These are phyloP conservation scores for Elanus axillaris DNA, from an alignment of 2,113 vertebrate genomes.

Conservation along the genomic window DNA sequence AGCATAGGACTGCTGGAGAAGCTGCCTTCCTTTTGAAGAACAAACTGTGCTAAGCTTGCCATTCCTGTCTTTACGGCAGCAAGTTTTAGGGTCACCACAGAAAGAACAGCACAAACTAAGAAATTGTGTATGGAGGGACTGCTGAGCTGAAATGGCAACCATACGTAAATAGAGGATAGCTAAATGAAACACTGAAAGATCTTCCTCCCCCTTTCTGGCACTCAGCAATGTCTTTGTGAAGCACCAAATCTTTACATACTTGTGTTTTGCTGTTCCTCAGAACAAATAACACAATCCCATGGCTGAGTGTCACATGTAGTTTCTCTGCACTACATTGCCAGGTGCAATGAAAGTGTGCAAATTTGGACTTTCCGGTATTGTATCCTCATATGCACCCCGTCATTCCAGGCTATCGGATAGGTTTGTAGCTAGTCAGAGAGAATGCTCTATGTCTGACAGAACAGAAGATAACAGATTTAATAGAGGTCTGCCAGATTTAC, in stretches of 20 bases:
- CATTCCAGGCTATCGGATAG: background rate
- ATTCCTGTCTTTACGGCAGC: background rate
- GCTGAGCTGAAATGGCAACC: background rate
- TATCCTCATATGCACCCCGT: background rate
- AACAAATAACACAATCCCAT: background rate
- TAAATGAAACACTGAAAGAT: background rate
- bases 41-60: background rate
- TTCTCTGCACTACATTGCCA: background rate
- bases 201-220: background rate
- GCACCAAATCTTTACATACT: background rate
- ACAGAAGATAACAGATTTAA: background rate
- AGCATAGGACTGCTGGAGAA: background rate
- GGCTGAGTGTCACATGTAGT: background rate
- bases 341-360: background rate
- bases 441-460: background rate
- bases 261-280: background rate
- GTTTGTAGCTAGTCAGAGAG: background rate
- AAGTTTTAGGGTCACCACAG: background rate
- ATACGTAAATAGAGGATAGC: fast-evolving
- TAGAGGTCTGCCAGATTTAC: background rate
- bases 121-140: fast-evolving
- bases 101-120: background rate
- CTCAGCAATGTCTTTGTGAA: background rate
- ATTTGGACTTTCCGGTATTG: background rate
- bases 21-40: background rate